Conservation (phyloP, 2,888 invertebrate genomes). For the Dasypolia templi region DNA sequence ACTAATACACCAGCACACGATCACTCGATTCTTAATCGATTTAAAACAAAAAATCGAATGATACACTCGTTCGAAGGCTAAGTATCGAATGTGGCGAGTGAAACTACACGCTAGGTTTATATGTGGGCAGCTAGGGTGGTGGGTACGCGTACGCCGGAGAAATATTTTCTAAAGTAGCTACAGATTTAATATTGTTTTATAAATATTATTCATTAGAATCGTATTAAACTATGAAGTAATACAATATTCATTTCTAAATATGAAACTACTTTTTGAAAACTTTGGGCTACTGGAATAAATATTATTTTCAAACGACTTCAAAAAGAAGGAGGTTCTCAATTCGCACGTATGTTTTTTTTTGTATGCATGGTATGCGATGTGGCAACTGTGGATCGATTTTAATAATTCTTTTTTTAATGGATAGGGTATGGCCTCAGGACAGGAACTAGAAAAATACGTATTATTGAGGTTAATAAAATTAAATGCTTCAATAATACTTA, state of each 20-base stretch:
- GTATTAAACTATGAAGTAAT: neutral
- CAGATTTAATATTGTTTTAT: neutral
- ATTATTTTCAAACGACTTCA: neutral
- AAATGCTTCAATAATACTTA: no score
- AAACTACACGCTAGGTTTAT: conserved; percentile 79
- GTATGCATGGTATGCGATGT: no score
- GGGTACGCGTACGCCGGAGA: conserved; percentile 37
- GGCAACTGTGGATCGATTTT: no score
- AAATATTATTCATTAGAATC: neutral
- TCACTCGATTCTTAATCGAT: conserved; percentile 50
- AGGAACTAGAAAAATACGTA: no score
- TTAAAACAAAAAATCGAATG: conserved; percentile 58
- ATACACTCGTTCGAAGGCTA: conserved; percentile 72
- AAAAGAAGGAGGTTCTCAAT: no score
- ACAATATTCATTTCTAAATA: neutral
- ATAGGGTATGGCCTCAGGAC: no score
- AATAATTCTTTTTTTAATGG: no score
- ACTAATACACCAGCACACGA: conserved; percentile 69
- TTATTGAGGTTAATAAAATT: no score
- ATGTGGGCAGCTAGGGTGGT: conserved; percentile 71
- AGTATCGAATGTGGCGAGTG: conserved; percentile 79
- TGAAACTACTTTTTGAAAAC: neutral
- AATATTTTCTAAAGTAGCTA: conserved; percentile 23
- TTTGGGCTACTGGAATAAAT: neutral
- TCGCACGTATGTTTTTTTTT: no score